Evolutionary conservation across 2,888 invertebrate species (phyloP).

Genomic region (Cerceris ruficornis): DNA sequence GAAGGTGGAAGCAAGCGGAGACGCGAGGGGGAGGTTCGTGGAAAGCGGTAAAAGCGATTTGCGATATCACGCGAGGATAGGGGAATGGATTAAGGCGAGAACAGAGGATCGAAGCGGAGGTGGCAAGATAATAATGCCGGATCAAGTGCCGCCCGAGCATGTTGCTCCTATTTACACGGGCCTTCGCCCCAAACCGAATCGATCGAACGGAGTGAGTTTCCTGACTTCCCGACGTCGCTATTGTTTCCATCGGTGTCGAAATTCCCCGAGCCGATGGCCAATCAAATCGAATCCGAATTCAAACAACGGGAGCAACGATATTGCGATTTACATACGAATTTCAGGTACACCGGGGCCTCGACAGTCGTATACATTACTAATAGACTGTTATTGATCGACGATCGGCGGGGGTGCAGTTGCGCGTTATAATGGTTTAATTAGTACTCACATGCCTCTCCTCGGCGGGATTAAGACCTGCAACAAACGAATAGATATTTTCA

Average conservation of each 20-base stretch:
- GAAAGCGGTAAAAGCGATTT: constrained; percentile 24
- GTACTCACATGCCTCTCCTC: constrained; percentile 87
- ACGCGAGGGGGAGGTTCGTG: not conserved
- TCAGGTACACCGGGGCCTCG: not conserved
- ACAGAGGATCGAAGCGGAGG: constrained; percentile 62
- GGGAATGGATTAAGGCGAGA: constrained; percentile 45
- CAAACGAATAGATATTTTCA: constrained; percentile 58
- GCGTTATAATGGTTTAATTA: constrained; percentile 26
- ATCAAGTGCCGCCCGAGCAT: constrained; percentile 58
- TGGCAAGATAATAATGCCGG: constrained; percentile 69
- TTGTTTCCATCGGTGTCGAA: constrained; percentile 18
- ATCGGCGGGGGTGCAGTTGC: constrained; percentile 23
- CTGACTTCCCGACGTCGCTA: constrained; percentile 25
- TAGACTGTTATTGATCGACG: constrained; percentile 42
- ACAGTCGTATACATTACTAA: constrained; percentile 38
- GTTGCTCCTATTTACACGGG: constrained; percentile 31
- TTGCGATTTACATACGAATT: constrained; percentile 29
- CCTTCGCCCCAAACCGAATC: constrained; percentile 17
- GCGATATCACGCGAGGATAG: constrained; percentile 59
- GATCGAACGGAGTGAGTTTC: constrained; percentile 13
- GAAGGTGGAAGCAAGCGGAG: not conserved
- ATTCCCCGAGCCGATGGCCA: constrained; percentile 10
- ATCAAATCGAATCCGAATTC: constrained; percentile 9
- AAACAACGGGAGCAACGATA: constrained; percentile 22
- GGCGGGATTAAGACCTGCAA: constrained; percentile 85